phyloP scores from a whole-genome alignment of 2,888 invertebrate species.

The Hybos culiciformis region DNA sequence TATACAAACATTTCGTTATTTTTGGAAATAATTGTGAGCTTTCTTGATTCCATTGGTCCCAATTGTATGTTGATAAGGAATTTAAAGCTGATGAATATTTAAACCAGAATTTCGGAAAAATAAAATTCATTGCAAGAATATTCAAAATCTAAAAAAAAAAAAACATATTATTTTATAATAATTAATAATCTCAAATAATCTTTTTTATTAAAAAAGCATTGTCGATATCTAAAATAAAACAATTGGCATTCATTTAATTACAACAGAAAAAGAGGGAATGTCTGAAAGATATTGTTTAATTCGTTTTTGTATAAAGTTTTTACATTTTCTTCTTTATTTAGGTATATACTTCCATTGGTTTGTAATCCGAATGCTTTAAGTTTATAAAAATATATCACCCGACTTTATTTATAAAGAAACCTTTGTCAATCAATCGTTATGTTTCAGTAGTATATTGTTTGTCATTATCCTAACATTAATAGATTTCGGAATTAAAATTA shows the following conservation, averaged over 20 bases:
- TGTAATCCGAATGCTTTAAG: too few species aligned
- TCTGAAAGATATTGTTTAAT: too few species aligned
- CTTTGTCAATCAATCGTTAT: too few species aligned
- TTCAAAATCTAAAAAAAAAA: constrained; percentile 22
- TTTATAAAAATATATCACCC: too few species aligned
- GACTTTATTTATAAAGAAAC: too few species aligned
- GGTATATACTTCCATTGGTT: too few species aligned
- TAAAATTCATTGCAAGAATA: constrained; percentile 25
- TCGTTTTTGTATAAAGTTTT: too few species aligned
- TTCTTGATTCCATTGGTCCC: constrained; percentile 27
- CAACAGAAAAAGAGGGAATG: too few species aligned
- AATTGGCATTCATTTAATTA: background rate
- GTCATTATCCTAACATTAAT: background rate
- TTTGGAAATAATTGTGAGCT: constrained; percentile 35
- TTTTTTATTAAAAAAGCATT: background rate
- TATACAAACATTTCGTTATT: constrained; percentile 81
- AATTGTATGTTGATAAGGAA: constrained; percentile 24
- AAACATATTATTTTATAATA: background rate
- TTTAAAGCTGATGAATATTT: constrained; percentile 26
- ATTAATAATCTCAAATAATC: background rate
- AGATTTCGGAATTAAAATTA: background rate
- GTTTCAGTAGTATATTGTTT: too few species aligned
- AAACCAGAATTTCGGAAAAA: constrained; percentile 30
- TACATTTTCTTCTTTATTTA: too few species aligned
- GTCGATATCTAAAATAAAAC: background rate